These are phyloP conservation scores for Sphecodes monilicornis DNA, from an alignment of 2,888 invertebrate genomes.

Conservation along the genomic window DNA sequence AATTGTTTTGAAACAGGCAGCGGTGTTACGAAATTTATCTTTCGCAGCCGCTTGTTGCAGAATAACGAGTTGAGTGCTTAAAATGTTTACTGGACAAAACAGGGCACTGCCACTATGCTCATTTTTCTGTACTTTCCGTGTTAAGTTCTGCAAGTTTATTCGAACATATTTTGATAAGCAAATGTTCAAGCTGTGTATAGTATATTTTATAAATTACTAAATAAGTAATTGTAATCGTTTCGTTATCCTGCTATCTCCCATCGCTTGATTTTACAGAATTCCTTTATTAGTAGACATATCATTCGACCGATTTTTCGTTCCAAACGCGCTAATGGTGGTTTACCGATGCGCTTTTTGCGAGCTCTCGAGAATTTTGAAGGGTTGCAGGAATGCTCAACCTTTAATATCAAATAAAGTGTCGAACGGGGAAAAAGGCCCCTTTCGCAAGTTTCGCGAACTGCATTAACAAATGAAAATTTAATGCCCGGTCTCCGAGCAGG, in stretches of 20 bases:
- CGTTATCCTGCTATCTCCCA: not conserved
- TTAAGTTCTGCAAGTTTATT: not conserved
- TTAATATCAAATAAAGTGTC: not conserved
- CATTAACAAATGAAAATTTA: slow-evolving; percentile 9
- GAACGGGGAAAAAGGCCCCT: not conserved
- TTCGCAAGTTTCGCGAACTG: slow-evolving; percentile 3
- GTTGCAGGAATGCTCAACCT: not conserved
- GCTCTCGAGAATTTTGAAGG: not conserved
- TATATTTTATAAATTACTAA: not conserved
- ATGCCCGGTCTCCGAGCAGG: not conserved
- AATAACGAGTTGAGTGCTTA: not conserved
- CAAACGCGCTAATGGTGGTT: not conserved
- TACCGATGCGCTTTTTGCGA: not conserved
- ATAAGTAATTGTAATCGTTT: not conserved
- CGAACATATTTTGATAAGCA: not conserved
- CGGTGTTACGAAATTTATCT: not conserved
- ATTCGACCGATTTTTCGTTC: not conserved
- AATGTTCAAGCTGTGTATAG: not conserved
- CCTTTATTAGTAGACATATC: not conserved
- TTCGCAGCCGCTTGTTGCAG: not conserved
- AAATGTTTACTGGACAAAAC: not conserved
- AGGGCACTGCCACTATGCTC: not conserved
- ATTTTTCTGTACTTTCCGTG: not conserved
- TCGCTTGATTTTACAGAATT: not conserved
- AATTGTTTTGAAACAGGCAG: not conserved